Evolutionary conservation across 2,797 vertebrate species (phyloP), one percentile per base, ranked within the genome.

Genomic region (Poecile montanus): DNA sequence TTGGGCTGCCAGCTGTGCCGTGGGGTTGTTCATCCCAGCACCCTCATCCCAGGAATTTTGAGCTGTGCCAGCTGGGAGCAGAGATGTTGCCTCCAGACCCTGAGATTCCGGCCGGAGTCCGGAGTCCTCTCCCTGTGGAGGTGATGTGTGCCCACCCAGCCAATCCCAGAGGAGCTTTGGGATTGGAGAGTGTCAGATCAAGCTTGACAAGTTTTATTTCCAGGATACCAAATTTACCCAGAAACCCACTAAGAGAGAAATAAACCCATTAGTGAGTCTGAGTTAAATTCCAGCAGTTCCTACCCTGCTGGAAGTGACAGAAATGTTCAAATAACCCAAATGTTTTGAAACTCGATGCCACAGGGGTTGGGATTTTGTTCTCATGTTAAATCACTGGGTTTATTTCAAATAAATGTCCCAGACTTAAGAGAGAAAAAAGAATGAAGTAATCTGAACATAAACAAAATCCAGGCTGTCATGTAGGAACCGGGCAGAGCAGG

Each of bases 251-350:
- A 72, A 61, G 65, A 60, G 65, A 83, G 57, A 80, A 92, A 78
- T 65, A 66, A 84, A 78, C 6, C 53, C 36, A 12, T 50, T 91
- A 71, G 57, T 61, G 72, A 94, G n/a, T 3, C 10, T 4, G 53
- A 91, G 87, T 85, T 91, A 85, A 92, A 92, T 83, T 94, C 86
- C 89, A 83, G 75, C 73, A 89, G 94, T 51, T 96, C 78, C 42
- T 71, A 20, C 75, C 29, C 91, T 2, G 25, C 47, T 96, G 87
- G 63, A 94, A 92, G 82, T 83, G 94, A 92, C 94, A 96, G 93
- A 89, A 91, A 85, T 12, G 38, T 88, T 92, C 68, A 91, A 91
- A 88, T 68, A 94, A 88, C 47, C 89, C 84, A 88, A 94, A 94
- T 89, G 40, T 92, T 96, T 96, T 91, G 95, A 94, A 94, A 94